Percentiles rank a stretch among this genome's conserved stretches.
phyloP scores from a whole-genome alignment of 2,797 vertebrate species.

The Hipposideros larvatus region DNA sequence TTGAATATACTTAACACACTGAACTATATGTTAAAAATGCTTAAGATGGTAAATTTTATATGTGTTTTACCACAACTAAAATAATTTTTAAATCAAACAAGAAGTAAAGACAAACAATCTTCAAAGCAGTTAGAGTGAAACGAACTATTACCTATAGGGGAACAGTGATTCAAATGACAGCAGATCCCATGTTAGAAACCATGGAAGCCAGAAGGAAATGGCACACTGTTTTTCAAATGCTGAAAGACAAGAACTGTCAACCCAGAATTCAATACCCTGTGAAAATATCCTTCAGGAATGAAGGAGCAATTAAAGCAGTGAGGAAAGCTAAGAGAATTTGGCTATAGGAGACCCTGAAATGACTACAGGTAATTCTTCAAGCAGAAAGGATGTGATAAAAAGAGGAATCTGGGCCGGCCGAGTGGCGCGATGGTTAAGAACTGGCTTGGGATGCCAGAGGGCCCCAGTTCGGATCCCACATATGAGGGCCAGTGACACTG shows the following conservation, averaged over 20 bases:
- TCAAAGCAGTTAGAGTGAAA: slow-evolving; percentile 59
- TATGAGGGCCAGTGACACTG: no score
- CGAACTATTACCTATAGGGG: background rate
- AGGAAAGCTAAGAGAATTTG: slow-evolving; percentile 22
- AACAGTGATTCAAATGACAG: background rate
- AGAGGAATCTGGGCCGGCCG: no score
- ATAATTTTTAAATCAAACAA: background rate
- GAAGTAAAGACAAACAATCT: slow-evolving; percentile 24
- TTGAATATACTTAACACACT: slow-evolving; percentile 40
- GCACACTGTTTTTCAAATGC: slow-evolving; percentile 24
- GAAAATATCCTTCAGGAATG: slow-evolving; percentile 50
- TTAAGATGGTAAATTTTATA: slow-evolving; percentile 11
- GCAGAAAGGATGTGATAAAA: slow-evolving; percentile 40
- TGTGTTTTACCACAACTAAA: slow-evolving; percentile 2
- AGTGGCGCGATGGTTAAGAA: no score
- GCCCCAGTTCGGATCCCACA: no score
- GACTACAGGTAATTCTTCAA: slow-evolving; percentile 4
- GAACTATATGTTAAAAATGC: slow-evolving; percentile 17
- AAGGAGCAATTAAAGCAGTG: slow-evolving; percentile 31
- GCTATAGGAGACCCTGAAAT: slow-evolving; percentile 39
- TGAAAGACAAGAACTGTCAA: slow-evolving; percentile 23
- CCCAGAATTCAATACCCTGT: slow-evolving; percentile 29
- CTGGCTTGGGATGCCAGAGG: no score
- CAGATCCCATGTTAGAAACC: slow-evolving; percentile 18
- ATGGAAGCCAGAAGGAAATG: slow-evolving; percentile 1